These are phyloP conservation scores for Drosophila watanabei DNA, from an alignment of 1,140 invertebrate species.

Conservation along the genomic window DNA sequence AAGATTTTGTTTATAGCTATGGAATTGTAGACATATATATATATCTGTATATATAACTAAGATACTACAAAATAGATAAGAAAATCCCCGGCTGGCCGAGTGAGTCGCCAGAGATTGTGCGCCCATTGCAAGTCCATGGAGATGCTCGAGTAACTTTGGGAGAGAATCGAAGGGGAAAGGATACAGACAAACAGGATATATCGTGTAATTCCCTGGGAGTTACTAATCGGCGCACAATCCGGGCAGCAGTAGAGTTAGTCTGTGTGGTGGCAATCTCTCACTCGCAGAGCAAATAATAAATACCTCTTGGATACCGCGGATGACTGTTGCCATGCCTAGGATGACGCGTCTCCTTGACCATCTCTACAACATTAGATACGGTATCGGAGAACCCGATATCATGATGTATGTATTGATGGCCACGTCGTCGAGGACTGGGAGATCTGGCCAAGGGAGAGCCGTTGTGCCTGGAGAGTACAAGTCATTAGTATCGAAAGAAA, in stretches of 20 bases:
- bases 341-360: conserved; percentile 91
- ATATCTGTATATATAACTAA: conserved; percentile 73
- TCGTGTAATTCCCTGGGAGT: not conserved
- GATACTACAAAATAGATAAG: conserved; percentile 71
- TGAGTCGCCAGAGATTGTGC: conserved; percentile 44
- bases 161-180: not conserved
- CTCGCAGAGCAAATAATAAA: conserved; percentile 35
- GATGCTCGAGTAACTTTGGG: not conserved
- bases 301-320: conserved; percentile 86
- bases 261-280: not conserved
- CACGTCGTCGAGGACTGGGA: conserved; percentile 90
- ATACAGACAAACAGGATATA: not conserved
- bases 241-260: not conserved
- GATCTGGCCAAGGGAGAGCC: conserved; percentile 87
- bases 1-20: conserved; percentile 49
- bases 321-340: conserved; percentile 86
- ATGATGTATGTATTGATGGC: conserved; percentile 91
- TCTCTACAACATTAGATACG: conserved; percentile 96
- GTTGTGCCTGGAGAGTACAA: conserved; percentile 80
- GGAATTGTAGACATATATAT: conserved; percentile 76
- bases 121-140: conserved; percentile 18
- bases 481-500: not conserved
- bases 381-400: conserved; percentile 97
- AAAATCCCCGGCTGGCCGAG: conserved; percentile 49
- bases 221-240: conserved; percentile 23